Conservation (phyloP, 2,797 vertebrate species). For the Cottoperca gobio region DNA sequence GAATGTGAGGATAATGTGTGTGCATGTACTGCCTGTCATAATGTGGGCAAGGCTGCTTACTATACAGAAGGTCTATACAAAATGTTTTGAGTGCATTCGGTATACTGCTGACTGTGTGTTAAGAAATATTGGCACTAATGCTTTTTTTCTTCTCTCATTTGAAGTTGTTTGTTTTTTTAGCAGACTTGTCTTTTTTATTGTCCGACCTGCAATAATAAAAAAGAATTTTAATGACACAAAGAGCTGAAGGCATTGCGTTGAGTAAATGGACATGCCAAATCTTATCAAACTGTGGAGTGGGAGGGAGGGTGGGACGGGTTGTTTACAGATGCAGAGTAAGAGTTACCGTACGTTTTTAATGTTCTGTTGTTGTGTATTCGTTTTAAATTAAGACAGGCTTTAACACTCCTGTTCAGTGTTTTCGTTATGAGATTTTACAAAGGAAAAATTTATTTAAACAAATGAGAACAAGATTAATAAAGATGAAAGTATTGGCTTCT, state of each 20-base stretch:
- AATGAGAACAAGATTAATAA: constrained; percentile 88
- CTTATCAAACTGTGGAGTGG: constrained; percentile 85
- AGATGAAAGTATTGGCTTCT: constrained; percentile 87
- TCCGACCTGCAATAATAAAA: constrained; percentile 88
- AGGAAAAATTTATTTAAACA: constrained; percentile 88
- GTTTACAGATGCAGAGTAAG: constrained; percentile 85
- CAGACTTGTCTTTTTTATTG: constrained; percentile 85
- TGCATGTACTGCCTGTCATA: constrained; percentile 84
- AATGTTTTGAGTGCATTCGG: constrained; percentile 82
- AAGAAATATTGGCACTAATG: constrained; percentile 87
- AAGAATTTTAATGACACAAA: constrained; percentile 85
- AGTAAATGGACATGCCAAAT: constrained; percentile 87
- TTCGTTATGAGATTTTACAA: constrained; percentile 89
- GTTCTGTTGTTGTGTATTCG: constrained; percentile 86
- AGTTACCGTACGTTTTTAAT: constrained; percentile 86
- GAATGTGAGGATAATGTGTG: constrained; percentile 72
- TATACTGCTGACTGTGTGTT: constrained; percentile 86
- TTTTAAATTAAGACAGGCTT: constrained; percentile 89
- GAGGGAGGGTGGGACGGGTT: constrained; percentile 75
- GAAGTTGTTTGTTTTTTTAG: constrained; percentile 80
- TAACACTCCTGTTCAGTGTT: constrained; percentile 90
- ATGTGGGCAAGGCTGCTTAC: constrained; percentile 85
- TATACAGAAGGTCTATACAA: constrained; percentile 84
- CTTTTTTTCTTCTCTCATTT: constrained; percentile 78
- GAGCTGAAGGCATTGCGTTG: constrained; percentile 84